Conservation (phyloP, 2,113 vertebrate genomes). For the Myotis yumanensis region DNA sequence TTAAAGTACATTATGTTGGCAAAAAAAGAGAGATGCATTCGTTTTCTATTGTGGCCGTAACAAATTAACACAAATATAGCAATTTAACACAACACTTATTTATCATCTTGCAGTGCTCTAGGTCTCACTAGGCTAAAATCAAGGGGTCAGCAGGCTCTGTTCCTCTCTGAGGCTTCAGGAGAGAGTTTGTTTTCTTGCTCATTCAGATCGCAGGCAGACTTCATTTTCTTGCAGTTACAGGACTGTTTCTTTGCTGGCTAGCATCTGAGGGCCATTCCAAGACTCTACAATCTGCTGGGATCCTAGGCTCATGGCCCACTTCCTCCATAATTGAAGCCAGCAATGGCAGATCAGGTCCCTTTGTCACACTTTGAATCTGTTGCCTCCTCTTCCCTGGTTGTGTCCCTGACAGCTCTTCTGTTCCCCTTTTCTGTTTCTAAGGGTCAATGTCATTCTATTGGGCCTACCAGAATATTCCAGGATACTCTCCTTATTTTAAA, state of each 20-base stretch:
- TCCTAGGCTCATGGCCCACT: neutral
- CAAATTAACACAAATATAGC: neutral
- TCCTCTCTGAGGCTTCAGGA: neutral
- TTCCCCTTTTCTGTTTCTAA: neutral
- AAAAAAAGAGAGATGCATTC: neutral
- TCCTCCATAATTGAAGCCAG: neutral
- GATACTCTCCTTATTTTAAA: neutral
- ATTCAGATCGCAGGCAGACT: neutral
- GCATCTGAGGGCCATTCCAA: neutral
- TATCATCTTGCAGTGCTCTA: neutral
- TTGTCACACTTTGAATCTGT: neutral
- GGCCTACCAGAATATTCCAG: neutral
- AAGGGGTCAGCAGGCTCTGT: neutral
- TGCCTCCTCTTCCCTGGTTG: neutral
- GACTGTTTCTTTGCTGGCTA: neutral
- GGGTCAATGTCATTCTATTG: neutral
- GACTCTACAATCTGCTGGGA: neutral
- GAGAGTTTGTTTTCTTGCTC: neutral
- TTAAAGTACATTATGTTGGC: neutral
- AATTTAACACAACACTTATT: neutral
- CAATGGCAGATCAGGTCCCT: neutral
- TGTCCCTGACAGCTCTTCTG: neutral
- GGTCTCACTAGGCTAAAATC: neutral
- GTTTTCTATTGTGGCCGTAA: neutral
- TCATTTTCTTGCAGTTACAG: neutral